Conservation (phyloP, 2,888 invertebrate species). For the Tigriopus californicus region DNA sequence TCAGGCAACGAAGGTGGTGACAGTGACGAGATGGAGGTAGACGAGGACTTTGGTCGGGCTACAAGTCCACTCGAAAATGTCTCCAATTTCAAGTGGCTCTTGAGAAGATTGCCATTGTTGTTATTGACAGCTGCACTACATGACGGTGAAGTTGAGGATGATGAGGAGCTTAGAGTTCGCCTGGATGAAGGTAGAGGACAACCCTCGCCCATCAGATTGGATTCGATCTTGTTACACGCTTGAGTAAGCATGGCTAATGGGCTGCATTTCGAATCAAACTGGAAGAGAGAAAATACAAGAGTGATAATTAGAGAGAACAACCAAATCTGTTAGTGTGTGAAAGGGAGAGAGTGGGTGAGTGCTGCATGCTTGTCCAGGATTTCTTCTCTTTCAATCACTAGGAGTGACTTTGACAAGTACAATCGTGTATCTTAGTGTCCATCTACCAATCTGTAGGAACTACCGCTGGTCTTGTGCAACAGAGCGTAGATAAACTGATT, state of each 20-base stretch:
- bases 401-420: too few species aligned
- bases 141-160: neutral
- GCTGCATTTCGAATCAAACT: slow-evolving; percentile 8
- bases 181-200: neutral
- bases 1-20: neutral
- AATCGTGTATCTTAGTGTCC: too few species aligned
- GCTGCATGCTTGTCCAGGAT: too few species aligned
- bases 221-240: slow-evolving; percentile 12
- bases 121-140: neutral
- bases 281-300: neutral
- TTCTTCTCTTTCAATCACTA: too few species aligned
- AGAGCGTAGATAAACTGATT: too few species aligned
- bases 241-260: slow-evolving; percentile 11
- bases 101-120: neutral
- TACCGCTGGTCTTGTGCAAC: too few species aligned
- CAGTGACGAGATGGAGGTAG: neutral
- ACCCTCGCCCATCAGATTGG: slow-evolving; percentile 5
- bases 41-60: neutral
- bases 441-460: too few species aligned
- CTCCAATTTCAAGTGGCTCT: neutral
- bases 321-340: too few species aligned
- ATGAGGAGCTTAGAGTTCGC: neutral
- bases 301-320: too few species aligned
- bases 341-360: too few species aligned
- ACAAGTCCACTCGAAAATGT: too few species aligned